Evolutionary conservation across 2,113 vertebrate species (phyloP), one percentile per base, ranked within the genome.

Genomic region (Calcarius ornatus): DNA sequence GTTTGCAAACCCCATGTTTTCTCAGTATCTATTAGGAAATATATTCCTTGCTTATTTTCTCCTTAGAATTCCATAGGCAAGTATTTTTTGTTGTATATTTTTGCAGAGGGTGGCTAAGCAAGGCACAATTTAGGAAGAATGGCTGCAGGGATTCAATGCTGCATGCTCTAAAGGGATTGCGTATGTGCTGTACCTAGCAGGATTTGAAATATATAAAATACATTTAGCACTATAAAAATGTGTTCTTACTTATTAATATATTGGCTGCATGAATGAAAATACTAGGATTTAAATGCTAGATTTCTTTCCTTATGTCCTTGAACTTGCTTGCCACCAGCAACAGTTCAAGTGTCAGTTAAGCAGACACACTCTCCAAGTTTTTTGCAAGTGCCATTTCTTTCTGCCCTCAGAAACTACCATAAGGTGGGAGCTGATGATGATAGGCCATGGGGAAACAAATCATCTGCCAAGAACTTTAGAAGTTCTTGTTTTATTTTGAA

Each of bases 251-350:
- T 71, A 22, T 43, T 59, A 47, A 69, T 70, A 70, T 3, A 42
- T 64, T 85, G 33, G 23, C 73, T 92, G 14, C 33, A 18, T 82
- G 66, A 70, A 42, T 59, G 13, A 88, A 72, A 60, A 40, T 63
- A 53, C 43, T 65, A 31, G 73, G 57, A 64, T 88, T 91, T 68
- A 70, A 88, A 45, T 43, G 30, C 28, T 50, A 14, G 15, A 21
- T n/a, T 63, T 86, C 59, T 96, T 88, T 92, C 70, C 66, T 93
- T 88, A 43, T 72, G 11, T 78, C 86, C 60, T 92, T 95, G 88
- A 96, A 94, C 72, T 92, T 94, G 81, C 92, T 96, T 95, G 76
- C 40, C 28, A 56, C 78, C 70, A 50, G 47, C 27, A 75, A 8
- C 48, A 89, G 56, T 88, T 95, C 78, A 94, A 81, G 70, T 86